phyloP scores from a whole-genome alignment of 2,888 invertebrate genomes.

The Lasiommata megera region DNA sequence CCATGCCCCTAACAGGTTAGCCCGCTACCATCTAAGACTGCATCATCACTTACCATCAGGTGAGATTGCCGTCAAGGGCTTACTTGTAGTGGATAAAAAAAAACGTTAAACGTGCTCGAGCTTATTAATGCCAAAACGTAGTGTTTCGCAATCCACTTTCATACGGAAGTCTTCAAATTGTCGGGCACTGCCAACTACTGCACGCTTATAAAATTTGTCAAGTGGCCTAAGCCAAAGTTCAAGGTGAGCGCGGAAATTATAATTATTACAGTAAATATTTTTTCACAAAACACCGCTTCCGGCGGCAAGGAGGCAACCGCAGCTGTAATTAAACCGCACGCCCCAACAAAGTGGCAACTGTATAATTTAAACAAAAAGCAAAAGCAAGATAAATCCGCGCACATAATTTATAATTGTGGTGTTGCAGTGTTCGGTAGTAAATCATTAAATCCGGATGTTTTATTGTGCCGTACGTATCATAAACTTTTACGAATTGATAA shows the following conservation, averaged over 20 bases:
- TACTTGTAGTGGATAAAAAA: too few species aligned
- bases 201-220: too few species aligned
- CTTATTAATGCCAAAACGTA: too few species aligned
- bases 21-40: too few species aligned
- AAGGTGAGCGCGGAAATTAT: neutral
- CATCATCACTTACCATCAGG: too few species aligned
- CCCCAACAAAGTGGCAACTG: constrained; percentile 30
- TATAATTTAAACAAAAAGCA: constrained; percentile 28
- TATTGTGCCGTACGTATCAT: constrained; percentile 16
- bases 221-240: too few species aligned
- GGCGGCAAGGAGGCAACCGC: constrained; percentile 25
- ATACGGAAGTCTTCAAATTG: too few species aligned
- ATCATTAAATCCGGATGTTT: constrained; percentile 23
- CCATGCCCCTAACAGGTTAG: too few species aligned
- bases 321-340: constrained; percentile 32
- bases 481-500: constrained; percentile 11
- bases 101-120: too few species aligned
- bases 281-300: constrained; percentile 11
- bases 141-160: too few species aligned
- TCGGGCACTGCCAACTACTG: too few species aligned
- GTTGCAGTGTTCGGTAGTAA: constrained; percentile 21
- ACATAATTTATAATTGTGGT: constrained; percentile 27
- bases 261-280: constrained; percentile 5
- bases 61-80: too few species aligned
- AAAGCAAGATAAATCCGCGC: constrained; percentile 25